phyloP scores from a whole-genome alignment of 2,797 vertebrate species.

The Chelonia mydas region DNA sequence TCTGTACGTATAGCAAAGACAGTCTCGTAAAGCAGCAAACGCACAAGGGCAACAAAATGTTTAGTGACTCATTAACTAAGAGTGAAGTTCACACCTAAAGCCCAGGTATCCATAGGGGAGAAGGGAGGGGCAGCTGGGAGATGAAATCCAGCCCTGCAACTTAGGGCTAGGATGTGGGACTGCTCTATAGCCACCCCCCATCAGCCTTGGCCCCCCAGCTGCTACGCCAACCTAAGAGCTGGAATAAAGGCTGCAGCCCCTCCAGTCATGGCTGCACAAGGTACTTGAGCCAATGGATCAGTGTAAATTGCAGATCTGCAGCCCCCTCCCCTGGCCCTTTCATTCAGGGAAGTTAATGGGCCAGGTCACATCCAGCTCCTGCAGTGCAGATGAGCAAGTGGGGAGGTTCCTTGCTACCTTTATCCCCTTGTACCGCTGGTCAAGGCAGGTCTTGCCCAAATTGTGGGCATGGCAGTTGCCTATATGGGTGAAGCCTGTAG shows the following conservation, averaged over 20 bases:
- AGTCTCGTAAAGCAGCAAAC: not conserved
- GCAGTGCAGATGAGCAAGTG: not conserved
- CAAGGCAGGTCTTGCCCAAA: not conserved
- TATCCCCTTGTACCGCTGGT: too few relatives aligned
- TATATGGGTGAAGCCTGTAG: not conserved
- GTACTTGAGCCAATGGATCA: not conserved
- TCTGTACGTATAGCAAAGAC: not conserved
- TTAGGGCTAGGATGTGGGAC: not conserved
- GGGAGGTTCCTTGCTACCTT: not conserved
- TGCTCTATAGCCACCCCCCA: too few relatives aligned
- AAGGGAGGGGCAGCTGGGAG: not conserved
- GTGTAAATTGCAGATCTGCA: not conserved
- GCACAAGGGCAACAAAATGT: not conserved
- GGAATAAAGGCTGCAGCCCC: not conserved
- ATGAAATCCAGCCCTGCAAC: not conserved
- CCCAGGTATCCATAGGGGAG: not conserved
- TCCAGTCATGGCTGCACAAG: not conserved
- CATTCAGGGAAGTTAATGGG: not conserved
- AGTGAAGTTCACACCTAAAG: not conserved
- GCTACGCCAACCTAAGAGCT: not conserved
- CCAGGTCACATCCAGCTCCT: not conserved
- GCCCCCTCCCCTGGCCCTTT: not conserved
- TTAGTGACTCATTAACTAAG: not conserved
- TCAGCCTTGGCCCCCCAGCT: not conserved
- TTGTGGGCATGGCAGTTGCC: not conserved